Evolutionary conservation across 2,888 invertebrate species (phyloP).

Genomic region (Pachydiplax longipennis): DNA sequence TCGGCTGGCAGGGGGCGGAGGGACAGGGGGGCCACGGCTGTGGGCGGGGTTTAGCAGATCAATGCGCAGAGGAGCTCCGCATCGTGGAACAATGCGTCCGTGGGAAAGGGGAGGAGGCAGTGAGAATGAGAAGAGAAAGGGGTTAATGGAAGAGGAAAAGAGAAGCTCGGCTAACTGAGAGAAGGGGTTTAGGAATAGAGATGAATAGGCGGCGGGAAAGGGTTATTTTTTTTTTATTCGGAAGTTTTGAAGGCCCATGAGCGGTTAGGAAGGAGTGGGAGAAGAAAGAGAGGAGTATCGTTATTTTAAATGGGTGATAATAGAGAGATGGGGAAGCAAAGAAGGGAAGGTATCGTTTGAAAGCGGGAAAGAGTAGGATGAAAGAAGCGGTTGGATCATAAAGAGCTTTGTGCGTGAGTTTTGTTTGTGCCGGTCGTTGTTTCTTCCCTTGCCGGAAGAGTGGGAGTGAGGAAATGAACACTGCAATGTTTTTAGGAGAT

Average conservation of each 20-base stretch:
- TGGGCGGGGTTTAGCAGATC: constrained; percentile 38
- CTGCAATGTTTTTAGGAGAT: not conserved
- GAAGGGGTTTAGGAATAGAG: constrained; percentile 7
- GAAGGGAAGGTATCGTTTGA: not conserved
- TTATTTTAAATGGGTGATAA: not conserved
- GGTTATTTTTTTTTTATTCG: not conserved
- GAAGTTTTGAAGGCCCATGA: not conserved
- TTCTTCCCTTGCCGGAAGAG: not conserved
- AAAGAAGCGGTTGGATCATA: not conserved
- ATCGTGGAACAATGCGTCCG: constrained; percentile 25
- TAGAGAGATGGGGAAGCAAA: not conserved
- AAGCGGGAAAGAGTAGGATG: not conserved
- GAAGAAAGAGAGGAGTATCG: not conserved
- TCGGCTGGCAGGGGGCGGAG: not conserved
- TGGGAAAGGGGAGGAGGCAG: not conserved
- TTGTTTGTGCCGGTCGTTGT: not conserved
- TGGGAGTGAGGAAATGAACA: not conserved
- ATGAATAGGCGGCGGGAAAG: not conserved
- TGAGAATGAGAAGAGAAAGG: not conserved
- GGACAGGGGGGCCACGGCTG: not conserved
- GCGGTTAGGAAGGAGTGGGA: not conserved
- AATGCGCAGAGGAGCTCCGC: constrained; percentile 15
- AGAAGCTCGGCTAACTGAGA: not conserved
- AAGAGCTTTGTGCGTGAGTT: not conserved
- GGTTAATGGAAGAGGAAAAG: not conserved